Evolutionary conservation across 2,797 vertebrate genomes (phyloP), one percentile per base, ranked within the genome.

Genomic region (Mareca penelope): DNA sequence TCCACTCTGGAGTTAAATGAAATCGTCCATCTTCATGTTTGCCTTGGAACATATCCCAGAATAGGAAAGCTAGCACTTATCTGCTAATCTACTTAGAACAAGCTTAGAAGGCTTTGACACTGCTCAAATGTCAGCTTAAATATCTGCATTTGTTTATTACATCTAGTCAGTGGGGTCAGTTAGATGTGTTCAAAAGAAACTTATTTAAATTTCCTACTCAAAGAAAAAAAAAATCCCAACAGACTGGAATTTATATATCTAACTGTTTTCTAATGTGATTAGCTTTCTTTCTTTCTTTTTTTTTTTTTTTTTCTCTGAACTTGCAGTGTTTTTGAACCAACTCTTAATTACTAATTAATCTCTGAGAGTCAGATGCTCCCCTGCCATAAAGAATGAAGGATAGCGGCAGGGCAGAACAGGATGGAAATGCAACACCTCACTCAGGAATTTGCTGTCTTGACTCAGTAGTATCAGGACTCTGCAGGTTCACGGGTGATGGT

Each of bases 91-190:
- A 64, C 95, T 95, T 80, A 82, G 77, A 95, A 91, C 77, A 91
- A 95, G 95, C 88, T 97, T 96, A 97, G 93, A 86, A 91, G 94
- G 95, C 85, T 96, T 94, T 96, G 92, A 94, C 94, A 94, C 85
- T 39, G 83, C 88, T 96, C 91, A 90, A 93, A 94, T 96, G 94
- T 96, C 95, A 94, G 88, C 88, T 96, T 97, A 92, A 95, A 77
- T 96, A 91, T 96, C 80, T 91, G 80, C 73, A 90, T 88, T 96
- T 96, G 94, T 94, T 94, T 93, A 95, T 96, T 91, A 70, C 78
- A 90, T 92, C 40, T 71, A 68, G 80, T 88, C 93, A 86, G 75
- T 56, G 56, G 33, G 85, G 85, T 94, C 85, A 81, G 2, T 88
- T 82, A 83, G 67, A 10, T 44, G 53, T 50, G 42, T 61, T 79